Evolutionary conservation across 2,797 vertebrate genomes (phyloP).

Genomic region (Acanthurus tractus): DNA sequence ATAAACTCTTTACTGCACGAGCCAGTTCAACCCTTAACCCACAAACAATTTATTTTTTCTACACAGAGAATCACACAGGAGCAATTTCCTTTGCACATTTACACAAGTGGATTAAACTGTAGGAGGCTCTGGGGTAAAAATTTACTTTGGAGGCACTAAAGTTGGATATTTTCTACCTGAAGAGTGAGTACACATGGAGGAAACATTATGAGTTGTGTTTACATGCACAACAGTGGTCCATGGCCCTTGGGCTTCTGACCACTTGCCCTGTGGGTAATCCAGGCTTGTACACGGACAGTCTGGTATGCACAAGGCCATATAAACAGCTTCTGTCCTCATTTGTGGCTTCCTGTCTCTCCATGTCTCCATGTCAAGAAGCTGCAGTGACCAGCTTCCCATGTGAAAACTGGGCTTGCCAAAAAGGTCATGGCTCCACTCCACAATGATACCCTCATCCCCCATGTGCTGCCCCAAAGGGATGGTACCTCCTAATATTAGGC

Average conservation of each 20-base stretch:
- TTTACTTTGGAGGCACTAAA: neutral
- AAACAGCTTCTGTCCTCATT: constrained; percentile 75
- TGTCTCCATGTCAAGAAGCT: constrained; percentile 44
- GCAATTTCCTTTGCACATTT: constrained; percentile 4
- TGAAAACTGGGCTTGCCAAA: constrained; percentile 65
- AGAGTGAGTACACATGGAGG: constrained; percentile 4
- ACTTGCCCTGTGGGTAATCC: constrained; percentile 52
- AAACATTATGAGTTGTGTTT: constrained; percentile 48
- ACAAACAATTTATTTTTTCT: constrained; percentile 8
- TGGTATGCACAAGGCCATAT: constrained; percentile 69
- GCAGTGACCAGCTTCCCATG: constrained; percentile 69
- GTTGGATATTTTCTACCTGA: constrained; percentile 46
- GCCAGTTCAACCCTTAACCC: constrained; percentile 25
- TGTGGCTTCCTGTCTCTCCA: constrained; percentile 75
- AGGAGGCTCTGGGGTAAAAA: neutral
- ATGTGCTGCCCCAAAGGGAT: neutral
- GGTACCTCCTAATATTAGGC: neutral
- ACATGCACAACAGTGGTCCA: constrained; percentile 37
- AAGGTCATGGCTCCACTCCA: constrained; percentile 26
- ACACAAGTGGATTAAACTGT: neutral
- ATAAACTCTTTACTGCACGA: constrained; percentile 21
- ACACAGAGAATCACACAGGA: constrained; percentile 16
- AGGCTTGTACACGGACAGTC: constrained; percentile 59
- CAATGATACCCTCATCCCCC: neutral
- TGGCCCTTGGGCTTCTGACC: constrained; percentile 47